phyloP scores from a whole-genome alignment of 2,797 vertebrate species.

The Pseudochromis fuscus region DNA sequence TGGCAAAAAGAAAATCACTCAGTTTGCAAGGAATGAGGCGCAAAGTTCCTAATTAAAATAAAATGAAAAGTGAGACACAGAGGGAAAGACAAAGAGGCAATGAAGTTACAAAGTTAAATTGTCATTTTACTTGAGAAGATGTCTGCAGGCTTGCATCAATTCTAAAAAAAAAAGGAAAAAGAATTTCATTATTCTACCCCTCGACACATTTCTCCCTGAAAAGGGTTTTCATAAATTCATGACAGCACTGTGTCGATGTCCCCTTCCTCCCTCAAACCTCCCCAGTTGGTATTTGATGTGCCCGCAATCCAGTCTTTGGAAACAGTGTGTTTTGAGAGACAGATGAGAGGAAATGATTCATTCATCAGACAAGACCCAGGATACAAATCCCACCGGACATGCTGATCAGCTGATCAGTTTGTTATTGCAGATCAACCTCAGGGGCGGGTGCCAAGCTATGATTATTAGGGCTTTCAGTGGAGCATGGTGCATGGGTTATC shows the following conservation, averaged over 20 bases:
- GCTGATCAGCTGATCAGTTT: conserved; percentile 72
- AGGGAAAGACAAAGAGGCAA: conserved; percentile 38
- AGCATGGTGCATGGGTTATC: conserved; percentile 59
- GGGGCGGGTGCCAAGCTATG: conserved; percentile 26
- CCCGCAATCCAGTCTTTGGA: conserved; percentile 63
- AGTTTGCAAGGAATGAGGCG: conserved; percentile 35
- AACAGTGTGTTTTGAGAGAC: conserved; percentile 66
- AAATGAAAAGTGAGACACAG: conserved; percentile 37
- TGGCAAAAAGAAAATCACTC: conserved; percentile 45
- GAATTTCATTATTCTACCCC: conserved; percentile 31
- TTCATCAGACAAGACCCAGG: conserved; percentile 67
- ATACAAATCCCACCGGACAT: conserved; percentile 69
- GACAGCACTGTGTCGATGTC: conserved; percentile 44
- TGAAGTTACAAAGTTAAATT: conserved; percentile 37
- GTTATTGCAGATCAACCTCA: conserved; percentile 65
- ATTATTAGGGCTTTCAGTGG: conserved; percentile 69
- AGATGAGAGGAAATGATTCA: conserved; percentile 78
- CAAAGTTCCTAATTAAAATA: conserved; percentile 59
- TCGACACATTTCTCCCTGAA: conserved; percentile 53
- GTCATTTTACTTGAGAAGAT: conserved; percentile 43
- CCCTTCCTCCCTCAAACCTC: conserved; percentile 53
- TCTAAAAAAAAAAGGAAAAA: not conserved
- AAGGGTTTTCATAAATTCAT: conserved; percentile 65
- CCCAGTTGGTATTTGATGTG: conserved; percentile 68
- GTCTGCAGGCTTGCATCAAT: conserved; percentile 38